Base-by-base conservation (phyloP, 2,797 vertebrate genomes). In the Salmo trutta region DNA sequence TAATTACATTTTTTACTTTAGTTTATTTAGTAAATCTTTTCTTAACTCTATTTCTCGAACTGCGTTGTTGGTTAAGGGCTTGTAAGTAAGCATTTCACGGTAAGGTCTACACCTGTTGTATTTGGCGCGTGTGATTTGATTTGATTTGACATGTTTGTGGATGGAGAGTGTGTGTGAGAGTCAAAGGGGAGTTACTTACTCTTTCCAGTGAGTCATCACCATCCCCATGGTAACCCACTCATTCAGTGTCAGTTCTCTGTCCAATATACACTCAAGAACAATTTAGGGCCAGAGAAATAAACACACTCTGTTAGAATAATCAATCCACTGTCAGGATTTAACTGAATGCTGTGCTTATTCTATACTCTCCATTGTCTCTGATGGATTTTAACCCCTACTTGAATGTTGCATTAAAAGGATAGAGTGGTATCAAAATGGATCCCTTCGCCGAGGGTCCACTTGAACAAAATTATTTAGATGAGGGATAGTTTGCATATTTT, bases 251-350 rank as follows among this genome's bases (percentile, higher is more conserved):
- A 41, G 15, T 24, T 51, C 52, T 54, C 1, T 71, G 68, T 78
- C 21, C 73, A 71, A 83, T 82, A 74, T 76, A 86, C n/a, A 71
- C 67, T 71, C 33, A 73, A 76, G 75, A 84, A 77, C 73, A 85
- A 80, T 79, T 59, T 80, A 5, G 68, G 71, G 81, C 79, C 75
- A 78, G 83, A 79, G 84, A 87, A 82, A 84, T 88, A 85, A 87
- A 91, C 82, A 89, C 64, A 81, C 87, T 8, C 77, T 85, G 79
- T 82, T 78, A 87, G 74, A 83, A 70, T 89, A 85, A 87, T 77
- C 81, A 85, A 87, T 77, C 81, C 72, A 78, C 6, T 79, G 81
- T 85, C 79, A 74, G 36, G 4, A 2, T 62, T 73, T 71, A 75
- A 68, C 31, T 21, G 41, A 47, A 8, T 74, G 19, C 82, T 59